phyloP scores from a whole-genome alignment of 2,888 invertebrate genomes.

The Malacosoma neustria region DNA sequence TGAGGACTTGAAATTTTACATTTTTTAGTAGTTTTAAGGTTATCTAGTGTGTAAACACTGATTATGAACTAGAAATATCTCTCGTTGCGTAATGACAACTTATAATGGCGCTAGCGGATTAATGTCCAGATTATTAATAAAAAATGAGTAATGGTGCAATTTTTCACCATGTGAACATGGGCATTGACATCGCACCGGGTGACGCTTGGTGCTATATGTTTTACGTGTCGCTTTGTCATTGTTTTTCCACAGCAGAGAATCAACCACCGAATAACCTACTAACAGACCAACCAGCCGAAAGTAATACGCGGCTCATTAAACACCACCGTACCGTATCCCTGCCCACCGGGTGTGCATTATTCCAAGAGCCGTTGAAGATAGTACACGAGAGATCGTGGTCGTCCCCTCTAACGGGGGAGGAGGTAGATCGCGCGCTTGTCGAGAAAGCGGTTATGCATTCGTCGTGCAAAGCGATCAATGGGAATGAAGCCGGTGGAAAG shows the following conservation, averaged over 20 bases:
- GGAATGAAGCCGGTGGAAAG: constrained; percentile 34
- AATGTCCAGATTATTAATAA: no score
- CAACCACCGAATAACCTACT: constrained; percentile 63
- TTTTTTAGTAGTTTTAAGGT: neutral
- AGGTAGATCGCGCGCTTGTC: constrained; percentile 42
- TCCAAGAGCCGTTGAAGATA: constrained; percentile 52
- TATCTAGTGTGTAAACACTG: no score
- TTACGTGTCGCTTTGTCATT: constrained; percentile 63
- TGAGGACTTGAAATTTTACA: no score
- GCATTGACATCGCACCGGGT: constrained; percentile 46
- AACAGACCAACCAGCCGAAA: constrained; percentile 40
- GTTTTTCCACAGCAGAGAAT: constrained; percentile 60
- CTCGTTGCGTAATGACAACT: no score
- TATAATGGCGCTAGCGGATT: no score
- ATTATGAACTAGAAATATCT: no score
- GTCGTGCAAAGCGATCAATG: constrained; percentile 51
- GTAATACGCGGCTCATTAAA: constrained; percentile 38
- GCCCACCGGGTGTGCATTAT: constrained; percentile 48
- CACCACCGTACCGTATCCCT: constrained; percentile 60
- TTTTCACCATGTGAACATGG: neutral
- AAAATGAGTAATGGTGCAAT: neutral
- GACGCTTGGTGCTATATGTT: constrained; percentile 56
- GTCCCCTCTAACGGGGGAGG: constrained; percentile 78
- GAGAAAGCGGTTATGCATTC: constrained; percentile 44
- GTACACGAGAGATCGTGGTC: constrained; percentile 81